Evolutionary conservation across 2,888 invertebrate genomes (phyloP), one percentile per base, ranked within the genome.

Genomic region (Aethes cnicana): DNA sequence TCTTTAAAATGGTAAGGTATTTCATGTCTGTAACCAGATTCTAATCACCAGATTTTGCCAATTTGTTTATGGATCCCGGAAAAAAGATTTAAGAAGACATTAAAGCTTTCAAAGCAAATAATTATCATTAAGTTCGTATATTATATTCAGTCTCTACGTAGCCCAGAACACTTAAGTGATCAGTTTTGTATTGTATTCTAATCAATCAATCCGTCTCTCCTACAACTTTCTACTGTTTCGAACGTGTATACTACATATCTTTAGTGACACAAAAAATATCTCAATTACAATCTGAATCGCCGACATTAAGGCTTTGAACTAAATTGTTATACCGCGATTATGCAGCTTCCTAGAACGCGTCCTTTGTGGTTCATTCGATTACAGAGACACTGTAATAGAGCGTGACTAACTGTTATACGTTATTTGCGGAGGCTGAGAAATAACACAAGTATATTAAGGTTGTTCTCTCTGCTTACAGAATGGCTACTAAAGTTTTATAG

Each of bases 241-340:
- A 17, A 25, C 14, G 30, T 12, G 44, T 36, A 2, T 16, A 20
- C 50, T 52, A n/a, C n/a, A n/a, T n/a, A n/a, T n/a, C n/a, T n/a
- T n/a, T n/a, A n/a, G 57, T 64, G 53, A 58, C 28, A 43, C 77
- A 72, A 80, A 77, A 79, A 77, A 69, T 72, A 78, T 84, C 69
- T 72, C 71, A 76, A 81, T 81, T 81, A 81, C 57, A 61, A 60
- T 59, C 69, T 81, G 80, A 80, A 74, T 82, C 82, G 81, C 69
- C 64, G 59, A 54, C 44, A 59, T 64, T 67, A 62, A 63, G 59
- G 56, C 56, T 59, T 55, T 53, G 64, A 66, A 67, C 64, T 63
- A 58, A 57, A 68, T 65, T 68, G 68, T 68, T 59, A 44, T 44
- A 56, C 60, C 52, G 48, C 54, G 58, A 62, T 61, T 58, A 61